Evolutionary conservation across 1,140 invertebrate species (phyloP).

Genomic region (Oscheius sp.): DNA sequence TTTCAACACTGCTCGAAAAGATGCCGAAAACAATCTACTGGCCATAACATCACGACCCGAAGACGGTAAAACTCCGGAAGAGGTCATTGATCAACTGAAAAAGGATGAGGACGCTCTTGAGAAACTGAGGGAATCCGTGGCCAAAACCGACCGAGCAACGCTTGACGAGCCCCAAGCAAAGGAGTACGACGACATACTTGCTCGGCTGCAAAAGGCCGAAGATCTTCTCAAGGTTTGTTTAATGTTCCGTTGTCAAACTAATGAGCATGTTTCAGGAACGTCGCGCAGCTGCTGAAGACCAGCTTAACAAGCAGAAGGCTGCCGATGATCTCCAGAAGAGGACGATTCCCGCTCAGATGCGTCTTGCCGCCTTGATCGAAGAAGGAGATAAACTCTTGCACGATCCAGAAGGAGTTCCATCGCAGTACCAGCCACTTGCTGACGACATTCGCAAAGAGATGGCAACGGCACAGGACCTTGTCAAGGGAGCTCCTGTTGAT

Average conservation of each 20-base stretch:
- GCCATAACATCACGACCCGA: neutral
- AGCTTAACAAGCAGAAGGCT: slow-evolving; percentile 41
- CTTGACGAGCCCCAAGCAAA: slow-evolving; percentile 6
- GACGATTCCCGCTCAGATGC: slow-evolving; percentile 11
- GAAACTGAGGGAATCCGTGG: neutral
- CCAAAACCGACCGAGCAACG: neutral
- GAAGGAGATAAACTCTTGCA: slow-evolving; percentile 35
- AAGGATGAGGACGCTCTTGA: slow-evolving; percentile 9
- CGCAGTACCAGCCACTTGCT: slow-evolving; percentile 35
- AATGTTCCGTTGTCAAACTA: neutral
- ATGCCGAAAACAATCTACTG: slow-evolving; percentile 23
- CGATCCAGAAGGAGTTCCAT: slow-evolving; percentile 43
- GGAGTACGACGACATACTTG: slow-evolving; percentile 13
- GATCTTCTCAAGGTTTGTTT: slow-evolving; percentile 11
- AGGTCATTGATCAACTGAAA: slow-evolving; percentile 7
- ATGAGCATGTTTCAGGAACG: neutral
- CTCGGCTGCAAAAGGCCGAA: neutral
- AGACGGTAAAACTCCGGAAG: neutral
- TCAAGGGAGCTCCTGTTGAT: slow-evolving; percentile 15
- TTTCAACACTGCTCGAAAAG: slow-evolving; percentile 36
- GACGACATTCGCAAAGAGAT: slow-evolving; percentile 34
- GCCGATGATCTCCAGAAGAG: slow-evolving; percentile 15
- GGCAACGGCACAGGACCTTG: slow-evolving; percentile 16
- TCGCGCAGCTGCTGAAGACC: slow-evolving; percentile 9
- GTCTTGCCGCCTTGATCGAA: slow-evolving; percentile 37